These are phyloP conservation scores for Zhengitettix transpicula DNA, from an alignment of 2,888 invertebrate genomes.

Conservation along the genomic window DNA sequence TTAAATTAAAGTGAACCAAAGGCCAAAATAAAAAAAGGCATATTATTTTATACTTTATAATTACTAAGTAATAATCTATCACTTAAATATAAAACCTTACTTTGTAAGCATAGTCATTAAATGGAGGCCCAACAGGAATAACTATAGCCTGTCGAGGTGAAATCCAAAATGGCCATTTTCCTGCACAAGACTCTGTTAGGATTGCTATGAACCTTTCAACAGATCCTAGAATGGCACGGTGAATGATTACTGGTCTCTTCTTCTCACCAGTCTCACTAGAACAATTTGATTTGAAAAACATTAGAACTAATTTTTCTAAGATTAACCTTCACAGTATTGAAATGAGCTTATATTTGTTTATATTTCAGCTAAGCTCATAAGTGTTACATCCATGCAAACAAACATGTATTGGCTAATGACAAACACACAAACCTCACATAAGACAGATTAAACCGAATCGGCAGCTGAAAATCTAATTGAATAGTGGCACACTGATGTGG, in stretches of 20 bases:
- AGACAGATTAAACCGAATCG: constrained; percentile 71
- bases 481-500: constrained; percentile 94
- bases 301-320: too few species aligned
- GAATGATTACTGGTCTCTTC: constrained; percentile 91
- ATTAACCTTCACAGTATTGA: too few species aligned
- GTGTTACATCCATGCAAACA: not conserved
- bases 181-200: constrained; percentile 89
- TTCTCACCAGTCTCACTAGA: constrained; percentile 73
- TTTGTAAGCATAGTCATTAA: constrained; percentile 73
- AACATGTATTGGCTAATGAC: not conserved
- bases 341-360: too few species aligned
- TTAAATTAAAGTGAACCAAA: too few species aligned
- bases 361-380: too few species aligned
- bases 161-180: constrained; percentile 99
- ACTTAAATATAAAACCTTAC: constrained; percentile 26
- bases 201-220: constrained; percentile 98
- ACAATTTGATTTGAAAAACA: too few species aligned
- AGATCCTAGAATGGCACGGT: constrained; percentile 91
- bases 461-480: constrained; percentile 95
- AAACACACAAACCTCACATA: constrained; percentile 43
- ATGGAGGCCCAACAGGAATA: constrained; percentile 77
- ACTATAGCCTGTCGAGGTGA: constrained; percentile 89
- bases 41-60: not conserved
- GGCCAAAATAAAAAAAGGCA: too few species aligned
- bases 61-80: not conserved